These are phyloP conservation scores for Hypselothyrea guttata DNA, from an alignment of 2,888 invertebrate species.

Conservation along the genomic window DNA sequence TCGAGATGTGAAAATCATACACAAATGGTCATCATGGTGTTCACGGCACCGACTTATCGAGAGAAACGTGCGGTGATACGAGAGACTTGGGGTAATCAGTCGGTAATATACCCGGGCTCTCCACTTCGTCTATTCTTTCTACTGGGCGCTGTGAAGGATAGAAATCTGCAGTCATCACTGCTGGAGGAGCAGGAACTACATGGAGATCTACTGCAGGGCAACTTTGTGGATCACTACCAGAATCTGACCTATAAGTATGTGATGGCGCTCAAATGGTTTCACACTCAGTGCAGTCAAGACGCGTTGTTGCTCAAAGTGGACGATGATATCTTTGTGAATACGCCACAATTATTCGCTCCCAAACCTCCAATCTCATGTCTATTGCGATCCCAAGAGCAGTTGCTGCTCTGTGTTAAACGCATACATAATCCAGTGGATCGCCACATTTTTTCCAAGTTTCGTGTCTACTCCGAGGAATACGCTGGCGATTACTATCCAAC, in stretches of 20 bases:
- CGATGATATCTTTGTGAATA: slow-evolving; percentile 51
- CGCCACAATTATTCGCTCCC: slow-evolving; percentile 14
- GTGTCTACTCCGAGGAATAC: slow-evolving; percentile 37
- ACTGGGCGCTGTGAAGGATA: slow-evolving; percentile 14
- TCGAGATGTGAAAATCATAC: slow-evolving; percentile 7
- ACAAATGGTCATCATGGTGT: slow-evolving; percentile 28
- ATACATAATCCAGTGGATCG: too few relatives aligned
- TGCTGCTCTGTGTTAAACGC: slow-evolving; percentile 36
- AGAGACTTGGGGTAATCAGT: slow-evolving; percentile 34
- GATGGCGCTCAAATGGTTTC: slow-evolving; percentile 89
- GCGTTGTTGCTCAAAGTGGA: slow-evolving; percentile 88
- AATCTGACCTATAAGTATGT: slow-evolving; percentile 92
- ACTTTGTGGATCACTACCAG: slow-evolving; percentile 88
- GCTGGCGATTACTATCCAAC: slow-evolving; percentile 23
- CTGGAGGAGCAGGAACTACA: slow-evolving; percentile 14
- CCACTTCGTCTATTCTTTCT: slow-evolving; percentile 36
- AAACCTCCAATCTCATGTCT: not conserved
- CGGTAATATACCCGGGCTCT: not conserved
- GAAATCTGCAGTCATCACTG: slow-evolving; percentile 7
- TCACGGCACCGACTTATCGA: slow-evolving; percentile 30
- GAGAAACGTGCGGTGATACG: slow-evolving; percentile 41
- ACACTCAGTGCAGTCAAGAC: slow-evolving; percentile 87
- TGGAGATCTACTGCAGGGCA: slow-evolving; percentile 88
- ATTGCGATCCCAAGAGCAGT: not conserved
- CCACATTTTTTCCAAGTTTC: slow-evolving; percentile 43